Evolutionary conservation across 2,113 vertebrate species (phyloP).

Genomic region (Oenanthe oenanthe): DNA sequence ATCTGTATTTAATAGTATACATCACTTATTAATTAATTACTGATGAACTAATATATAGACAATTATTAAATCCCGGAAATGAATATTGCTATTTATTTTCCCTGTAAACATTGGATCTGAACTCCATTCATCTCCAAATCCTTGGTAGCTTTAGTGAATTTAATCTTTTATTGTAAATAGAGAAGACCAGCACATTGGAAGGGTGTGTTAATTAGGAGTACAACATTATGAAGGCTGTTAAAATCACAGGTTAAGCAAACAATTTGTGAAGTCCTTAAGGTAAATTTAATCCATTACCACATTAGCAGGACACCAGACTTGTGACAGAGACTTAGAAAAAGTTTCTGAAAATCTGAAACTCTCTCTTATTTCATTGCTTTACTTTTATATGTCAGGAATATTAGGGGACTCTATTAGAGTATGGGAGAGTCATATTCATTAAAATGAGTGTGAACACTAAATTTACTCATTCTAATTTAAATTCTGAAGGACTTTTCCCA

Average conservation of each 20-base stretch:
- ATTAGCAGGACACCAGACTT: not conserved
- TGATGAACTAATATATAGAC: not conserved
- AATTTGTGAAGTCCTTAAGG: not conserved
- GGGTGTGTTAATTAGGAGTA: not conserved
- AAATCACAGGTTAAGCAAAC: not conserved
- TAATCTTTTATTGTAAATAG: not conserved
- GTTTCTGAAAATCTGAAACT: not conserved
- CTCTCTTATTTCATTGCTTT: not conserved
- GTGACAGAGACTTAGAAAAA: not conserved
- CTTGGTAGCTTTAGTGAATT: not conserved
- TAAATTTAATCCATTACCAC: not conserved
- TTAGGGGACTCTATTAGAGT: not conserved
- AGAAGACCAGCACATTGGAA: not conserved
- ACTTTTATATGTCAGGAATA: not conserved
- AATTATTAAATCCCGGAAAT: not conserved
- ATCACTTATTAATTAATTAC: not conserved
- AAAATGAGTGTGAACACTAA: not conserved
- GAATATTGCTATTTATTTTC: not conserved
- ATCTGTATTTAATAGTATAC: not conserved
- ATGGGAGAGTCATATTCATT: not conserved
- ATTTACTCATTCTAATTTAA: not conserved
- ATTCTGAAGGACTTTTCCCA: not conserved
- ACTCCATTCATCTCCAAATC: not conserved
- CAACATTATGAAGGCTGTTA: not conserved
- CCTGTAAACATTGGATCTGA: not conserved